Evolutionary conservation across 2,888 invertebrate species (phyloP).

Genomic region (Alloscopus bannaensis): DNA sequence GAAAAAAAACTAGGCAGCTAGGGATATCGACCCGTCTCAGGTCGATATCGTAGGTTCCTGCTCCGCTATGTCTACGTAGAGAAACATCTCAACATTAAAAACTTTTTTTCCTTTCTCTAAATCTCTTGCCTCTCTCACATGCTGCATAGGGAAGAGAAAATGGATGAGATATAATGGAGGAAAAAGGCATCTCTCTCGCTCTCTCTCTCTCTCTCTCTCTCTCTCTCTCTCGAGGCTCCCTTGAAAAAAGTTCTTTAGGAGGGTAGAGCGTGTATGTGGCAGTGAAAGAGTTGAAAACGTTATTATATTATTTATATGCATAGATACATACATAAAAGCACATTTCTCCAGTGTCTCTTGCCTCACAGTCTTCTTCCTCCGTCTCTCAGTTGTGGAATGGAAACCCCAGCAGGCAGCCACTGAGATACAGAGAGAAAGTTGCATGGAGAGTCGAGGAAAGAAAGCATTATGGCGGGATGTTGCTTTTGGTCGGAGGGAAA

Average conservation of each 20-base stretch:
- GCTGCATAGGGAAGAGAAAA: conserved; percentile 32
- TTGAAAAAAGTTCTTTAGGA: not conserved
- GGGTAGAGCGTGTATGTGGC: not conserved
- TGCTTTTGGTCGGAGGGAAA: too few species aligned
- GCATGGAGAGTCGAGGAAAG: not conserved
- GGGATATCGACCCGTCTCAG: conserved; percentile 68
- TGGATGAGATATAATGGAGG: conserved; percentile 41
- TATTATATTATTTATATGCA: conserved; percentile 32
- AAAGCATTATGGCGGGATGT: not conserved
- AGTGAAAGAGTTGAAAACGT: conserved; percentile 27
- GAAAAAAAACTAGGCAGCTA: conserved; percentile 44
- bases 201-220: conserved; percentile 12
- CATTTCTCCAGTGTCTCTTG: conserved; percentile 6
- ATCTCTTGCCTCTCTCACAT: conserved; percentile 18
- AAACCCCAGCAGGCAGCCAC: conserved; percentile 24
- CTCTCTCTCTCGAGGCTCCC: not conserved
- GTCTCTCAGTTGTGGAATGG: conserved; percentile 1
- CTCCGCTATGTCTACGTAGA: conserved; percentile 17
- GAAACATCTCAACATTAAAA: not conserved
- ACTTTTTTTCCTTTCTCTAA: conserved; percentile 4
- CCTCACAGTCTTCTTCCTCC: not conserved
- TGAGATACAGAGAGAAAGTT: not conserved
- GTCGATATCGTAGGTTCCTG: conserved; percentile 69
- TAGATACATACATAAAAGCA: conserved; percentile 6
- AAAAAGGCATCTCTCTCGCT: conserved; percentile 21